Evolutionary conservation across 2,888 invertebrate species (phyloP).

Genomic region (Yponomeuta plumbellus): DNA sequence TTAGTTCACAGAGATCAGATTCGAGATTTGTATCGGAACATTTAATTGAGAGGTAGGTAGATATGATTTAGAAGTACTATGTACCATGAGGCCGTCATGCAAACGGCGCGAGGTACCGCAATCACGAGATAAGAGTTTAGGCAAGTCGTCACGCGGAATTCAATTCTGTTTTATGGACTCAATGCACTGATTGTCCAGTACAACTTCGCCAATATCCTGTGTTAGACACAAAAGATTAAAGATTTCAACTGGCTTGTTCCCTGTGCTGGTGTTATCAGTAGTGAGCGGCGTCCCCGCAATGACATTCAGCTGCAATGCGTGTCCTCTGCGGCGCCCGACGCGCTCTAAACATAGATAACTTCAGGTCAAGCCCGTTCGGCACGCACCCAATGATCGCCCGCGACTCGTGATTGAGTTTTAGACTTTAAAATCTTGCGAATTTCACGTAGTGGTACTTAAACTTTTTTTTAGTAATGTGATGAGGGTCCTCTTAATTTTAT

Average conservation of each 20-base stretch:
- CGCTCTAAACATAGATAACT: slow-evolving; percentile 53
- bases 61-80: no score
- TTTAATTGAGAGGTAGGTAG: no score
- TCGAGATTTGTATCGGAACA: no score
- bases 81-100: no score
- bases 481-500: neutral
- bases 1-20: no score
- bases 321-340: slow-evolving; percentile 48
- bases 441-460: neutral
- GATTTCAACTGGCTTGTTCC: neutral
- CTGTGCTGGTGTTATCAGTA: neutral
- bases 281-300: slow-evolving; percentile 31
- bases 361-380: slow-evolving; percentile 51
- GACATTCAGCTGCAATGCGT: slow-evolving; percentile 45
- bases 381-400: slow-evolving; percentile 47
- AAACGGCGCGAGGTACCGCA: no score
- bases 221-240: neutral
- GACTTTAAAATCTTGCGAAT: slow-evolving; percentile 7
- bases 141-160: no score
- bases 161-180: no score
- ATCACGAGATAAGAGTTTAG: no score
- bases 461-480: neutral
- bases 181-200: no score
- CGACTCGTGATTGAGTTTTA: slow-evolving; percentile 6
- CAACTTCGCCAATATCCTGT: no score